A percentile compares a stretch with the other conserved stretches of the same genome.
Conservation (phyloP, 2,797 vertebrate genomes). For the Peromyscus attwateri region DNA sequence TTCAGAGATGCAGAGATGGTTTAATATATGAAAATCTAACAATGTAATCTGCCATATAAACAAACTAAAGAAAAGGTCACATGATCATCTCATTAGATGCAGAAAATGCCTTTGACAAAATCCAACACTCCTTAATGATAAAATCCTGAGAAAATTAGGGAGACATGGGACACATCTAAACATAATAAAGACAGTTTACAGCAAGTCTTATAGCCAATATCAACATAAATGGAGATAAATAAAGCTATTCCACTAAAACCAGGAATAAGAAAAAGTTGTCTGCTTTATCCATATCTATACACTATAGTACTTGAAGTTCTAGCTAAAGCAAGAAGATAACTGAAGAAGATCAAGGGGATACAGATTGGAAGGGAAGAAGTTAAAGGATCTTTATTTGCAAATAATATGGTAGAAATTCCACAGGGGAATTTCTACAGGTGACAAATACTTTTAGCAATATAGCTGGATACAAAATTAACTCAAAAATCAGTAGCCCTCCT, state of each 20-base stretch:
- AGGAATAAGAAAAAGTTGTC: background rate
- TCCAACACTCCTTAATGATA: background rate
- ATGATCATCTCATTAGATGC: background rate
- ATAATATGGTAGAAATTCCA: background rate
- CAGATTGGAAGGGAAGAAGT: background rate
- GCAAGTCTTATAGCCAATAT: background rate
- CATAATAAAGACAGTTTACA: background rate
- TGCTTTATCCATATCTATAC: background rate
- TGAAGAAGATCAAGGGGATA: background rate
- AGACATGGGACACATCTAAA: background rate
- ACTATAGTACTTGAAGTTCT: background rate
- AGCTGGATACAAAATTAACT: background rate
- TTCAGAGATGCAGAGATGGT: background rate
- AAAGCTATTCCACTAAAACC: background rate
- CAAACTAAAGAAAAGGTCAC: background rate
- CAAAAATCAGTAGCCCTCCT: too few relatives aligned
- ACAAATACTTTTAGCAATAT: background rate
- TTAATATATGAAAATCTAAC: background rate
- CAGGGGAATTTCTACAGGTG: background rate
- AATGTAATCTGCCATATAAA: background rate
- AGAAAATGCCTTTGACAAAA: background rate
- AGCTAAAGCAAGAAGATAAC: background rate
- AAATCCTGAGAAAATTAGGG: background rate
- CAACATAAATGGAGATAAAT: background rate
- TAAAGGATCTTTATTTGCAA: background rate